Evolutionary conservation across 35 echinoderm and acorn worm genomes (phyloP).

Genomic region (Lytechinus pictus): DNA sequence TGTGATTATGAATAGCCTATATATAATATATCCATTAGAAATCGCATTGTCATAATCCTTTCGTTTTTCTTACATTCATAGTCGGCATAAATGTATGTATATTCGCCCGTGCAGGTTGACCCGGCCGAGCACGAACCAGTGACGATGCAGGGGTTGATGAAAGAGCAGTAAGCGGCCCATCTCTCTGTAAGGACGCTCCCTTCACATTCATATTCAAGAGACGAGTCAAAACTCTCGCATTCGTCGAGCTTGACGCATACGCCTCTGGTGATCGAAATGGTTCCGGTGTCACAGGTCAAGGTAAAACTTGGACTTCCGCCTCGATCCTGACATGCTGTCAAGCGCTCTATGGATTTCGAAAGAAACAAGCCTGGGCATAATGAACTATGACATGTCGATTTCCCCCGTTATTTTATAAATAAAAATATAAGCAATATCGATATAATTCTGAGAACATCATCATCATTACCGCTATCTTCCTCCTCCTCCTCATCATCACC

Average conservation of each 20-base stretch:
- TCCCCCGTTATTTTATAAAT: too few relatives aligned
- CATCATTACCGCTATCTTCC: too few relatives aligned
- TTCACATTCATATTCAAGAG: neutral
- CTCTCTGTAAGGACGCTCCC: neutral
- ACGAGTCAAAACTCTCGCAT: neutral
- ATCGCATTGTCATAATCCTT: too few relatives aligned
- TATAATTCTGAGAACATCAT: too few relatives aligned
- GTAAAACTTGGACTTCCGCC: neutral
- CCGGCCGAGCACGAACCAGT: neutral
- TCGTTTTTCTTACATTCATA: neutral
- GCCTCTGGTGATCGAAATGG: neutral
- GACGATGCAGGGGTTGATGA: neutral
- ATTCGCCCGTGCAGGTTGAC: neutral
- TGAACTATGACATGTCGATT: too few relatives aligned
- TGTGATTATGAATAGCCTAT: too few relatives aligned
- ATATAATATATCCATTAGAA: too few relatives aligned
- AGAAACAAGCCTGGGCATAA: too few relatives aligned
- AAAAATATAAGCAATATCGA: too few relatives aligned
- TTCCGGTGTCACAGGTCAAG: neutral
- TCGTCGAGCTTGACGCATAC: neutral
- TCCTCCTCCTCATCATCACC: too few relatives aligned
- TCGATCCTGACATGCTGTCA: too few relatives aligned
- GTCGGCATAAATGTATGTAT: neutral
- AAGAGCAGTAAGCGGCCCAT: neutral
- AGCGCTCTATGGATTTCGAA: too few relatives aligned